phyloP scores from a whole-genome alignment of 2,797 vertebrate genomes.

The Sorex maritimensis region DNA sequence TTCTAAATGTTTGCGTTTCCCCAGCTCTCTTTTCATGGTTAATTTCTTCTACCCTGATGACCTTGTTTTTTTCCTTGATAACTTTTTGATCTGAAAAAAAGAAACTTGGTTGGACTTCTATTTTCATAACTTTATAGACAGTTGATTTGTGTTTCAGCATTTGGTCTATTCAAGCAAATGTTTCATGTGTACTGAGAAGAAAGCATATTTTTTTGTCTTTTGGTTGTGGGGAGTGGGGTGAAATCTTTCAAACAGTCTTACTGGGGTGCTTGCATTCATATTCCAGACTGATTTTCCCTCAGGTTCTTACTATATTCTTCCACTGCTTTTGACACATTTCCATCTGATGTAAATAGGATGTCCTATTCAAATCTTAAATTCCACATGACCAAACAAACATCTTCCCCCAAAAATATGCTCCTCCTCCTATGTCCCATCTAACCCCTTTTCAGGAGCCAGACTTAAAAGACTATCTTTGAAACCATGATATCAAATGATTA shows the following conservation, averaged over 20 bases:
- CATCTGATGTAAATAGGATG: not conserved
- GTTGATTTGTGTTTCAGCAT: too few species aligned
- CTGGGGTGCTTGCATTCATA: slow-evolving; percentile 9
- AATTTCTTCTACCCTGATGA: too few species aligned
- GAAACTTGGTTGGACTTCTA: too few species aligned
- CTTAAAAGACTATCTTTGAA: slow-evolving; percentile 49
- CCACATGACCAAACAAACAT: slow-evolving; percentile 51
- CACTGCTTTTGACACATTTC: slow-evolving; percentile 55
- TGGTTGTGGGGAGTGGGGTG: too few species aligned
- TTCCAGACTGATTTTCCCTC: slow-evolving; percentile 14
- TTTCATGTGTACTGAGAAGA: too few species aligned
- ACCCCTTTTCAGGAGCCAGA: slow-evolving; percentile 30
- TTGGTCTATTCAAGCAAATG: too few species aligned
- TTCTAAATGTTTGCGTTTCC: too few species aligned
- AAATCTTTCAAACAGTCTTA: slow-evolving; percentile 27
- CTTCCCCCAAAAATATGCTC: slow-evolving; percentile 44
- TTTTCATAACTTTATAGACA: too few species aligned
- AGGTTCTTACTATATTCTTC: slow-evolving; percentile 25
- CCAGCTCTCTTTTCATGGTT: too few species aligned
- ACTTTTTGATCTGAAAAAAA: too few species aligned
- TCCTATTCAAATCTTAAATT: slow-evolving; percentile 52
- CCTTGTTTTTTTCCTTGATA: too few species aligned
- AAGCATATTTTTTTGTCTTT: too few species aligned
- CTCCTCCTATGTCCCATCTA: slow-evolving; percentile 50
- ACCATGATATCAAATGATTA: not conserved